Base-by-base conservation (phyloP, 1,140 invertebrate genomes). In the Phthorimaea operculella region DNA sequence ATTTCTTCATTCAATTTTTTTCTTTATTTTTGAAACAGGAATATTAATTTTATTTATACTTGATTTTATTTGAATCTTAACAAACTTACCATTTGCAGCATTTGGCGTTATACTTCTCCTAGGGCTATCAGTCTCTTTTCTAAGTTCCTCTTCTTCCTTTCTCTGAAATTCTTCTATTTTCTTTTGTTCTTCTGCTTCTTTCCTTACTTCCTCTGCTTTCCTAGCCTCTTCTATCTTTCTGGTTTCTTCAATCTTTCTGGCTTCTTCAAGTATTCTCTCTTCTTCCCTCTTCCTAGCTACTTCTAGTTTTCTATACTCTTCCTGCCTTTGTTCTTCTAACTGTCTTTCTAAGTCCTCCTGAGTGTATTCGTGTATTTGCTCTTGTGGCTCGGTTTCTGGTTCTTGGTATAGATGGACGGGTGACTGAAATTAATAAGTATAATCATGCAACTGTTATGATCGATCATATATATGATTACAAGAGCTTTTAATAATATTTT, bases 41-140 rank as follows among this genome's bases (percentile, higher is more conserved):
- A 2, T 28, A 28, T 28, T 28, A 4, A 28, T 28, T 28, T 4
- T 28, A 28, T 28, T 2, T 28, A 28, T 28, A 6, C 6, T 6
- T 28, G n/a, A n/a, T 28, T 28, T 28, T 28, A 28, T 28, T 28
- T 28, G 6, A 28, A 28, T 2, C 6, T 4, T 28, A 28, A 4
- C 21, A 28, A 28, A 55, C 60, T 66, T 63, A 85, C 85, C 82
- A 61, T 85, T 87, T 12, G 73, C 72, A 62, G 74, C 75, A 52
- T 79, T 86, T 54, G 76, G 76, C 12, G 78, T 85, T 42, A 79
- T 73, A 69, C 79, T 86, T 64, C 79, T 80, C 42, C 79, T 71
- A 49, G 75, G 85, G 57, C 73, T 85, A 63, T 83, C 85, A 60
- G 70, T 84, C 57, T 77, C 80, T 74, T 64, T 81, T 63, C 65